phyloP scores from a whole-genome alignment of 2,888 invertebrate species.

The Mactromeris polynyma region DNA sequence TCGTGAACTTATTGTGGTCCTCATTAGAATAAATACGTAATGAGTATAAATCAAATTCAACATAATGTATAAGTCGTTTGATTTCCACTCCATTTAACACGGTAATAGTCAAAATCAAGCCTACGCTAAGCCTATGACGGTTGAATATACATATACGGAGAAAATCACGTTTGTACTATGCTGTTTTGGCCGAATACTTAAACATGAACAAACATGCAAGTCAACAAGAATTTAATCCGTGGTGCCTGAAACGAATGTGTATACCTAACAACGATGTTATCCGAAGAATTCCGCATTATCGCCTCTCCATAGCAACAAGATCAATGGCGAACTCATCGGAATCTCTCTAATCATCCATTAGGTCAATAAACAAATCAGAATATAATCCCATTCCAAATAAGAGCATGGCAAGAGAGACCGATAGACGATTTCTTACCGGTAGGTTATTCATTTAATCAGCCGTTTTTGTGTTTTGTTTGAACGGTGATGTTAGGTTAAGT shows the following conservation, averaged over 20 bases:
- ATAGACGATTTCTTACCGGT: constrained; percentile 24
- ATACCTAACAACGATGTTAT: constrained; percentile 24
- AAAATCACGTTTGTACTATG: background rate
- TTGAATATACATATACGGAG: background rate
- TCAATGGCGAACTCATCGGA: constrained; percentile 1
- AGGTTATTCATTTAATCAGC: constrained; percentile 27
- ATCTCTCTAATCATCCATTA: constrained; percentile 35
- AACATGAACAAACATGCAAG: background rate
- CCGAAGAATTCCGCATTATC: constrained; percentile 17
- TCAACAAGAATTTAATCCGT: background rate
- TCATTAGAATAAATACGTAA: too few species aligned
- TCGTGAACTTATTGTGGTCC: too few species aligned
- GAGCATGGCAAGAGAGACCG: constrained; percentile 6
- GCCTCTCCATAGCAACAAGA: constrained; percentile 13
- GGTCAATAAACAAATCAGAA: constrained; percentile 48
- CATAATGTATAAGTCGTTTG: background rate
- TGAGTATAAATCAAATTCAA: too few species aligned
- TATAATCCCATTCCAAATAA: constrained; percentile 30
- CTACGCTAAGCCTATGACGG: background rate
- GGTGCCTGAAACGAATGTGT: background rate
- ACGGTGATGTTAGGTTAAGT: constrained; percentile 21
- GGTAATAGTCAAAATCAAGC: background rate
- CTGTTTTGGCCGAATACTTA: background rate
- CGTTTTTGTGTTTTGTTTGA: constrained; percentile 26
- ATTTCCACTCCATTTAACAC: background rate